Evolutionary conservation across 2,888 invertebrate species (phyloP).

Genomic region (Theodoxus fluviatilis): DNA sequence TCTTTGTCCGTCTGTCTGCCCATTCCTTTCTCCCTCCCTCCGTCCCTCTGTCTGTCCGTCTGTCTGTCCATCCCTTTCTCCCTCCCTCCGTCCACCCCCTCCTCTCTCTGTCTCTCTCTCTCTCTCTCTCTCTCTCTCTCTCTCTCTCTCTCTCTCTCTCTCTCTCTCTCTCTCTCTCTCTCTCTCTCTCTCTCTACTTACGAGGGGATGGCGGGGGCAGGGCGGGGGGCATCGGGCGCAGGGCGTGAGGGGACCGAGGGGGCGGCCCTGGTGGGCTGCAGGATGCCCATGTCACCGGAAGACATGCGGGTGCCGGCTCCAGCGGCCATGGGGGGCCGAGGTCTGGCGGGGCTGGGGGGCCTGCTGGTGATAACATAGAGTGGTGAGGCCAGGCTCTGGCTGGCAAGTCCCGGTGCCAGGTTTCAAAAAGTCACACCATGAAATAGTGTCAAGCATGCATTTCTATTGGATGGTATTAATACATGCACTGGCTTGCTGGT

Average conservation of each 20-base stretch:
- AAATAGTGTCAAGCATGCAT: slow-evolving; percentile 3
- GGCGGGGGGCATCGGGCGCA: slow-evolving; percentile 43
- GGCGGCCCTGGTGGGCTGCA: slow-evolving; percentile 55
- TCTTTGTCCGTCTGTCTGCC: too few relatives aligned
- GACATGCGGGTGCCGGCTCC: too few relatives aligned
- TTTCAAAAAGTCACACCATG: background rate
- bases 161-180: background rate
- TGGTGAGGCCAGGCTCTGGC: too few relatives aligned
- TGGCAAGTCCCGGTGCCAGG: too few relatives aligned
- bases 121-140: slow-evolving; percentile 18
- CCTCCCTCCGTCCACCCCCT: too few relatives aligned
- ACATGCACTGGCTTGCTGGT: too few relatives aligned
- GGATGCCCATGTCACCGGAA: slow-evolving; percentile 64
- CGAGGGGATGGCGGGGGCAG: slow-evolving; percentile 48
- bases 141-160: background rate
- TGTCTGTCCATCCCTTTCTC: too few relatives aligned
- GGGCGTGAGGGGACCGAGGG: slow-evolving; percentile 52
- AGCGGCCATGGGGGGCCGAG: slow-evolving; percentile 71
- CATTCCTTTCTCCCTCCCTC: too few relatives aligned
- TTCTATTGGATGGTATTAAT: too few relatives aligned
- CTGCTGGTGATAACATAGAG: too few relatives aligned
- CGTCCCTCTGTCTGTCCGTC: too few relatives aligned
- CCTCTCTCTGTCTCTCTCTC: slow-evolving; percentile 10
- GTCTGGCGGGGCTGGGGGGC: slow-evolving; percentile 64
- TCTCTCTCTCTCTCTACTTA: slow-evolving; percentile 34